phyloP scores from a whole-genome alignment of 2,888 invertebrate species.

The Hydraecia micacea region DNA sequence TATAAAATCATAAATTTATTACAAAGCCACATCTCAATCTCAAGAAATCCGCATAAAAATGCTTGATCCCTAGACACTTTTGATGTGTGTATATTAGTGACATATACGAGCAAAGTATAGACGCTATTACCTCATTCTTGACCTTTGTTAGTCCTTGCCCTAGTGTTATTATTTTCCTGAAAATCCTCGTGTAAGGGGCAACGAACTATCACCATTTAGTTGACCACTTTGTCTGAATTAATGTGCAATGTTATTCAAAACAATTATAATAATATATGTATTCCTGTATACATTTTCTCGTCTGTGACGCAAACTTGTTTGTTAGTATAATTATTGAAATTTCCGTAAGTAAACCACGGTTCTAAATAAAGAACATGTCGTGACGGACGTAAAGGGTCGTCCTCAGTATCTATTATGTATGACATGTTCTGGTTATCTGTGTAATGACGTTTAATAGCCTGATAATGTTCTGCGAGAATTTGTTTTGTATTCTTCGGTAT shows the following conservation, averaged over 20 bases:
- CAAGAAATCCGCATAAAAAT: too few species aligned
- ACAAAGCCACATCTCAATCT: too few species aligned
- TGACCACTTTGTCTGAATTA: neutral
- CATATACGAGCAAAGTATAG: neutral
- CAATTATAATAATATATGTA: neutral
- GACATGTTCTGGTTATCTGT: neutral
- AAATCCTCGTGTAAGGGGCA: neutral
- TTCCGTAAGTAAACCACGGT: neutral
- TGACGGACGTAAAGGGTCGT: constrained; percentile 14
- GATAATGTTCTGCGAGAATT: neutral
- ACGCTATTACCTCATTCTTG: too few species aligned
- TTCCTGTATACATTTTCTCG: constrained; percentile 26
- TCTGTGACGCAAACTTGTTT: neutral
- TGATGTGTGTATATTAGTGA: too few species aligned
- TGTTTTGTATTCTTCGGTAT: constrained; percentile 1
- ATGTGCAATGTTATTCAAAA: neutral
- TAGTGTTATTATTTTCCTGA: neutral
- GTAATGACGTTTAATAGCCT: constrained; percentile 26
- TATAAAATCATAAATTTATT: too few species aligned
- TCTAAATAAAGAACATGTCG: constrained; percentile 30
- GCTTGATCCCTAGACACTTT: too few species aligned
- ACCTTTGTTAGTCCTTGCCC: neutral
- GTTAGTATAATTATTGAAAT: constrained; percentile 33
- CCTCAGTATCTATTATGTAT: constrained; percentile 6
- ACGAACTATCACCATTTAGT: neutral